Evolutionary conservation across 2,888 invertebrate genomes (phyloP), one percentile per base, ranked within the genome.

Genomic region (Blastobasis lacticolella): DNA sequence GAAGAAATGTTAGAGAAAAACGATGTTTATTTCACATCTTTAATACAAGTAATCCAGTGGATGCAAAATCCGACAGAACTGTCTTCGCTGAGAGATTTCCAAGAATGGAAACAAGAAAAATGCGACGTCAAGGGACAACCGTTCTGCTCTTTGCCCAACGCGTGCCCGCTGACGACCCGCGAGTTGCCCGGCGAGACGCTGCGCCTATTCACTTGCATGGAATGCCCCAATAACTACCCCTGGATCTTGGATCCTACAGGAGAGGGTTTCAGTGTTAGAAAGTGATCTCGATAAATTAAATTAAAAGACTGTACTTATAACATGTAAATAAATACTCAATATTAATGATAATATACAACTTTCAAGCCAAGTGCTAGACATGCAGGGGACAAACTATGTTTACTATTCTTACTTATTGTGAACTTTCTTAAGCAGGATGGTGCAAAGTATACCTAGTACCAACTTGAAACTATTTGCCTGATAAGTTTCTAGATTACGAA

Each of bases 241-340:
- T 97, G 97, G 97, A 93, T 97, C 71, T 89, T 96, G 69, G 97
- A 97, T 87, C 97, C 97, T 59, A 97, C 97, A 71, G 97, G 97
- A 70, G 97, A 97, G 87, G 97, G 96, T 69, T 95, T 95, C 90
- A 94, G 92, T 72, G 94, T 92, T 74, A 94, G 91, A 87, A 92
- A 93, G 88, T 93, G 91, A 92, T 88, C 84, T 87, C 87, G 81
- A 66, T 79, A 84, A 75, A 68, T 75, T 81, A 81, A 75, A 67
- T 71, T 69, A 78, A 83, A 88, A 88, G 88, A 88, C 88, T 88
- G 88, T 87, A 86, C 81, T 23, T 23, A 23, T 23, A 23, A 85
- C 79, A 76, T 87, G 87, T 88, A 87, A 87, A 88, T 88, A 88
- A 48, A 86, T 86, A 87, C 86, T 87, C 86, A 87, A 73, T 85